A percentile compares a stretch with the other conserved stretches of the same genome.
These are phyloP conservation scores for Megatriorchis doriae DNA, from an alignment of 2,113 vertebrate species.

Conservation along the genomic window DNA sequence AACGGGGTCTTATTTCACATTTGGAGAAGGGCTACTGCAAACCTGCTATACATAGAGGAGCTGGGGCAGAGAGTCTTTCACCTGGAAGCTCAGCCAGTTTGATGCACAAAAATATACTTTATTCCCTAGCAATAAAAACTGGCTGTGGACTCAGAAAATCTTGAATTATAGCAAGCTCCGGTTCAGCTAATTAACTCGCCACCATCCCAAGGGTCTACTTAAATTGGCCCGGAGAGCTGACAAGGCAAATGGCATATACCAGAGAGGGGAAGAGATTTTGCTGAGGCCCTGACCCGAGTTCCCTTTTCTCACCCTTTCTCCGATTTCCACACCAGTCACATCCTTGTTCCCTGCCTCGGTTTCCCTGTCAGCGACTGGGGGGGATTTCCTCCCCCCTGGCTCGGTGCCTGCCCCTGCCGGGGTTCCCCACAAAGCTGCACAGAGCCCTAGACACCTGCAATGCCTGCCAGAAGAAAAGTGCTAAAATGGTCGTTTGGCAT, in stretches of 20 bases:
- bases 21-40: neutral
- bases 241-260: accelerated
- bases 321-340: accelerated
- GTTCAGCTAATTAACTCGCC: neutral
- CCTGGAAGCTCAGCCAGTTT: neutral
- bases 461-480: neutral
- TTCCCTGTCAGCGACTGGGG: neutral
- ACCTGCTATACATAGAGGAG: neutral
- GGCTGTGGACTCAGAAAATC: neutral
- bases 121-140: neutral
- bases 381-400: neutral
- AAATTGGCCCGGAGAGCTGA: neutral
- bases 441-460: neutral
- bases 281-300: neutral
- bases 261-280: neutral
- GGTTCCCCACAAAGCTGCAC: neutral
- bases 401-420: neutral
- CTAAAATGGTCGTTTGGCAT: neutral
- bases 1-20: accelerated
- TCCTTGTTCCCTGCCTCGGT: neutral
- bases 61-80: neutral
- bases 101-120: neutral
- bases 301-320: neutral
- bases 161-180: neutral
- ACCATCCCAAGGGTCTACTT: neutral